Evolutionary conservation across 2,797 vertebrate genomes (phyloP).

Genomic region (Dermochelys coriacea): DNA sequence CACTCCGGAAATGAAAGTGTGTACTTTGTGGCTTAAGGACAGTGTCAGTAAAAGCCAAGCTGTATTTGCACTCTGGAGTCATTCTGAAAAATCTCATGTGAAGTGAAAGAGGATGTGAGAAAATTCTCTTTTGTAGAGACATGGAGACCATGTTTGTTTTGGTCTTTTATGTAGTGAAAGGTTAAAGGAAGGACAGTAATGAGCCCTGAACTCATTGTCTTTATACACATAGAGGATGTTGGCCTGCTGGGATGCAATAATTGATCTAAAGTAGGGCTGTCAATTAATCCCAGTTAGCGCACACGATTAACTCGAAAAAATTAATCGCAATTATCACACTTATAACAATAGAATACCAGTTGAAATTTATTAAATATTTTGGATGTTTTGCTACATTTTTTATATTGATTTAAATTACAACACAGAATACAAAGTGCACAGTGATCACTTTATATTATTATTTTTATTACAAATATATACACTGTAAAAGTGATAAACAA

Average conservation of each 20-base stretch:
- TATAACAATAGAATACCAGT: too few relatives aligned
- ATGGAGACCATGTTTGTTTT: conserved; percentile 69
- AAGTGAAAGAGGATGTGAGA: conserved; percentile 81
- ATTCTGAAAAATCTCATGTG: conserved; percentile 76
- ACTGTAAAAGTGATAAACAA: too few relatives aligned
- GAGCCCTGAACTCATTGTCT: conserved; percentile 45
- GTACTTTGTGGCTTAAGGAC: conserved; percentile 38
- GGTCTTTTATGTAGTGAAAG: conserved; percentile 71
- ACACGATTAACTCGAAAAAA: too few relatives aligned
- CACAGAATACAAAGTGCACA: too few relatives aligned
- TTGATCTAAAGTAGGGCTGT: background rate
- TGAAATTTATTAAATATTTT: too few relatives aligned
- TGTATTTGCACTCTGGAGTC: conserved; percentile 62
- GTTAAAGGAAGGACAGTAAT: conserved; percentile 73
- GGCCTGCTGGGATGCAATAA: conserved; percentile 29
- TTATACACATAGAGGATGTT: background rate
- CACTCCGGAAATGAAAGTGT: conserved; percentile 64
- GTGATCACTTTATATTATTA: too few relatives aligned
- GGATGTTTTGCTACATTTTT: too few relatives aligned
- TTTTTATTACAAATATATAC: too few relatives aligned
- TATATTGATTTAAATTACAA: too few relatives aligned
- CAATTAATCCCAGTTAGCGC: too few relatives aligned
- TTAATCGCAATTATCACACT: too few relatives aligned
- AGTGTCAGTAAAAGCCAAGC: conserved; percentile 44
- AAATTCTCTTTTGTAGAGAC: conserved; percentile 59